These are phyloP conservation scores for Entomyzon cyanotis DNA, from an alignment of 2,113 vertebrate genomes.

Conservation along the genomic window DNA sequence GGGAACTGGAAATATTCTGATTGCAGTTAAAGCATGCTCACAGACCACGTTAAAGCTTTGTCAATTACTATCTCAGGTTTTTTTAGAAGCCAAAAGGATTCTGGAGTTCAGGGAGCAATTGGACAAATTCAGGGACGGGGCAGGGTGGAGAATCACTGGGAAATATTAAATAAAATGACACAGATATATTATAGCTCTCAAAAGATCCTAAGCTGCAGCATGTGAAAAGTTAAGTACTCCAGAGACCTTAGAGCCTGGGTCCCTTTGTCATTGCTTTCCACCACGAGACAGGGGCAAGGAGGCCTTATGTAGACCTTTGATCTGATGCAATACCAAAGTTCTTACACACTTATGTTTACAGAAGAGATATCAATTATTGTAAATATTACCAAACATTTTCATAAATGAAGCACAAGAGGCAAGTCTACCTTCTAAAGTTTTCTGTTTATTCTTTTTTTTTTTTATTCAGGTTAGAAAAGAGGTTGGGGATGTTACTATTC, in stretches of 20 bases:
- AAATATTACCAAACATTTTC: neutral
- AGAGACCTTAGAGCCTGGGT: neutral
- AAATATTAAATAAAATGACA: neutral
- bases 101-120: neutral
- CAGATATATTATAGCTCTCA: neutral
- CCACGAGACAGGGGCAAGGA: neutral
- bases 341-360: neutral
- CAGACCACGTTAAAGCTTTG: neutral
- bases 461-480: no score
- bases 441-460: no score
- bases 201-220: neutral
- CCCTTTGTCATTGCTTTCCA: neutral
- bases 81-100: neutral
- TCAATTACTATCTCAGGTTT: neutral
- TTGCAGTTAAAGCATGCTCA: neutral
- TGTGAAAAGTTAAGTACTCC: neutral
- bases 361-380: neutral
- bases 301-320: neutral
- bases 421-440: no score
- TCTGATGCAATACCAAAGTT: neutral
- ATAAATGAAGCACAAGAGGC: no score
- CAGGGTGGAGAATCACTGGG: neutral
- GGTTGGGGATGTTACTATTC: slow-evolving; percentile 76
- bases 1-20: neutral
- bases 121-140: neutral